Conservation (phyloP, 2,888 invertebrate species). For the Ormyrus rosae region DNA sequence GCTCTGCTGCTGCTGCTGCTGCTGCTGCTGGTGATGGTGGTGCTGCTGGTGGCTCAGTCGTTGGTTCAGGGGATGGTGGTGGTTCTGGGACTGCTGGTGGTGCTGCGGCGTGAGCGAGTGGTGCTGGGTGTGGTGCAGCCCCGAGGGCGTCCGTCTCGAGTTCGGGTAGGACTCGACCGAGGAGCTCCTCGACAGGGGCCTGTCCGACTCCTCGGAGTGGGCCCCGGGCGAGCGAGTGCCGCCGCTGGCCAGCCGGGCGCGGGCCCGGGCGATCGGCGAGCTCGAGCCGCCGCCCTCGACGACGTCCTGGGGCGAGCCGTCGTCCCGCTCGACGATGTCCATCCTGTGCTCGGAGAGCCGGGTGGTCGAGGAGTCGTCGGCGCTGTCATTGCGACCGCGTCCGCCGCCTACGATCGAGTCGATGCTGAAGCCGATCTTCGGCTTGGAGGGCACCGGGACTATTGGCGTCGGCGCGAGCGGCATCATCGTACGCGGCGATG, state of each 20-base stretch:
- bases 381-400: conserved; percentile 59
- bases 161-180: conserved; percentile 73
- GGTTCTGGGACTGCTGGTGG: conserved; percentile 49
- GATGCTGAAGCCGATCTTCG: conserved; percentile 96
- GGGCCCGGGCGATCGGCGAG: conserved; percentile 35
- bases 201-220: conserved; percentile 77
- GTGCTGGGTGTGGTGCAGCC: conserved; percentile 64
- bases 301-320: conserved; percentile 66
- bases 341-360: conserved; percentile 20
- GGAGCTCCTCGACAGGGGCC: conserved; percentile 71
- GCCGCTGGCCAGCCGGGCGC: neutral
- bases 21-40: conserved; percentile 55
- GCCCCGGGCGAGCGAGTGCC: conserved; percentile 76
- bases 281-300: conserved; percentile 67
- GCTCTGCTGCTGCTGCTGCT: conserved; percentile 51
- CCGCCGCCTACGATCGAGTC: conserved; percentile 92
- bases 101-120: conserved; percentile 57
- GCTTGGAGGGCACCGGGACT: conserved; percentile 93
- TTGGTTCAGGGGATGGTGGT: neutral
- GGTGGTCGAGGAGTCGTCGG: conserved; percentile 27
- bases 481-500: conserved; percentile 84
- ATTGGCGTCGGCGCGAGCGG: conserved; percentile 96
- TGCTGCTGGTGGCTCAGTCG: conserved; percentile 47
- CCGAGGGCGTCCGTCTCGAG: conserved; percentile 74
- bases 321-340: conserved; percentile 52